Evolutionary conservation across 2,797 vertebrate genomes (phyloP), one percentile per base, ranked within the genome.

Genomic region (Mormyrops attenuatus): DNA sequence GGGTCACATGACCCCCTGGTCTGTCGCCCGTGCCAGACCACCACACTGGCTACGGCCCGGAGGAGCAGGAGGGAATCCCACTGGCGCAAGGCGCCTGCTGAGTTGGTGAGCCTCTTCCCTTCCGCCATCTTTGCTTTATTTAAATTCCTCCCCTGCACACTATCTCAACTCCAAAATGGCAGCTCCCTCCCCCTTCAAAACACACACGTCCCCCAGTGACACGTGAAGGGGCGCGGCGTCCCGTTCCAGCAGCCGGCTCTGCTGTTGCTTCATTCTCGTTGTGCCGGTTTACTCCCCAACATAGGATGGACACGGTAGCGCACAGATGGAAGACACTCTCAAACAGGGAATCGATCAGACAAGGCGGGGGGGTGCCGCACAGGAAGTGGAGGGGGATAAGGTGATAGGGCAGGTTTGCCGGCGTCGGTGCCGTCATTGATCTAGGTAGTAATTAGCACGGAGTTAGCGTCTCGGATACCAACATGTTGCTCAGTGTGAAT

Each of bases 401-500:
- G 88, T 15, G 53, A 66, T 88, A 92, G 34, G 86, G 90, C 91
- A 89, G 88, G 89, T 88, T n/a, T 90, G 44, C 77, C 55, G 89
- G 85, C 88, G 63, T 90, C 90, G 60, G 92, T 91, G 92, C 91
- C 92, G 89, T 93, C 93, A 91, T 90, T 91, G 92, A 93, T 94
- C 92, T 93, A 22, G 17, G 34, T 84, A 87, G 88, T 92, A 93
- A 91, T 91, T 91, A 93, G 90, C 88, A 92, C 89, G 88, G 88
- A 80, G 88, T 90, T 89, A 92, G 93, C 89, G 66, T 90, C 91
- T 85, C 53, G 90, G 89, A 92, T 89, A 93, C 93, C 92, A 91
- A 89, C 92, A 92, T 91, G 90, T 92, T 91, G 93, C 86, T 92
- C 90, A 88, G 92, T 91, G 91, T 93, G 91, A 94, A 94, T 94